Base-by-base conservation (phyloP, 2,888 invertebrate genomes). In the Bellardia bayeri region DNA sequence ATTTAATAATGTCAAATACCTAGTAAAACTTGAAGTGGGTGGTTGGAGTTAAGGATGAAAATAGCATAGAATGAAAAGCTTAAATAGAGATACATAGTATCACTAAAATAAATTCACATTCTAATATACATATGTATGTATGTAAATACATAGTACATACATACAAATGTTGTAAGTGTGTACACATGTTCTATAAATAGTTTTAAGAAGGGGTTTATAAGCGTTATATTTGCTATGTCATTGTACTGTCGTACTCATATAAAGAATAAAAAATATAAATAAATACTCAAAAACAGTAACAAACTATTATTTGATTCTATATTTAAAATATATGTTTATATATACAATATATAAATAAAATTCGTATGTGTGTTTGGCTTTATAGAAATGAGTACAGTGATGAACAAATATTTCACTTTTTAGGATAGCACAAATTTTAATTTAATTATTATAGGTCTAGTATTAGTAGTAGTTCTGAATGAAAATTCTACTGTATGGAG, bases 181-280 rank as follows among this genome's bases (percentile, higher is more conserved):
- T 45, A 68, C 49, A 58, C 54, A 76, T 68, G 16, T 81, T 72
- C 54, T 71, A 63, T 82, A 87, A 85, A 85, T 75, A 82, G 54
- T 79, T 85, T 84, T 69, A 72, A 68, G 54, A 76, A 78, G 74
- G 74, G 87, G 79, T 69, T 87, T 82, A 80, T 61, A 79, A 75
- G n/a, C 69, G 72, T 86, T 89, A 86, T 88, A 88, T 89, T 90
- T 90, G 90, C 89, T 89, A 88, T 90, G 88, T 89, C 90, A 91
- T 91, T 92, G 90, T 90, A 87, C 85, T 86, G 23, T 75, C 71
- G 66, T 63, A 66, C 42, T 78, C 23, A 13, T 58, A 79, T 23
- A 69, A 58, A 64, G 13, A 80, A 64, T 71, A 4, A 75, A 58
- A 68, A 49, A 76, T 45, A 83, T 54, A 83, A 45, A 78, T 56